phyloP scores from a whole-genome alignment of 2,888 invertebrate species.

The Sisyra terminalis region DNA sequence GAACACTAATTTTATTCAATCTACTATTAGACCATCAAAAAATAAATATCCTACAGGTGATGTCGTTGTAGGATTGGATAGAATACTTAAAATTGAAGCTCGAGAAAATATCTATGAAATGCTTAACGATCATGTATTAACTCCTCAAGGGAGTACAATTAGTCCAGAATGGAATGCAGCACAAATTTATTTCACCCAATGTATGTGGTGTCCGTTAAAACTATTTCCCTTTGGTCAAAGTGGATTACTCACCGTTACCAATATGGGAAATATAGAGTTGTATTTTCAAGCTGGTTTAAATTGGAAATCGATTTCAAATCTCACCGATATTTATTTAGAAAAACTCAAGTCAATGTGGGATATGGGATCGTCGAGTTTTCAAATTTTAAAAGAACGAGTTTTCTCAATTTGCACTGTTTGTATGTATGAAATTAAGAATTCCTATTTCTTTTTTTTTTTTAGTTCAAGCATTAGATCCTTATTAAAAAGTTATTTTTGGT shows the following conservation, averaged over 20 bases:
- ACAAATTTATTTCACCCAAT: neutral
- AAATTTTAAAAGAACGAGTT: too few species aligned
- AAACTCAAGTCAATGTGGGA: too few species aligned
- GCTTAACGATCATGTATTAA: neutral
- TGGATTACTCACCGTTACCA: neutral
- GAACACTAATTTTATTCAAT: neutral
- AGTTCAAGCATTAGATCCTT: too few species aligned
- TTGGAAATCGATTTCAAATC: too few species aligned
- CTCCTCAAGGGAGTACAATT: conserved; percentile 1
- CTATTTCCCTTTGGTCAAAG: neutral
- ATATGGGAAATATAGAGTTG: conserved; percentile 1
- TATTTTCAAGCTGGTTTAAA: too few species aligned
- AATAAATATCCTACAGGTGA: conserved; percentile 1
- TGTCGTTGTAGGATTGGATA: neutral
- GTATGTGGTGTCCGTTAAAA: neutral
- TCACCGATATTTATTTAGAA: too few species aligned
- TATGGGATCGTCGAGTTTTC: too few species aligned
- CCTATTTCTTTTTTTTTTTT: too few species aligned
- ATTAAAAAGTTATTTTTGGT: too few species aligned
- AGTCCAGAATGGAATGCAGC: neutral
- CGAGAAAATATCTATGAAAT: neutral
- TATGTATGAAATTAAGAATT: too few species aligned
- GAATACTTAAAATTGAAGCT: neutral
- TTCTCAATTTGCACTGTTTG: too few species aligned
- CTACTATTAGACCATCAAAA: neutral